phyloP scores from a whole-genome alignment of 1,140 invertebrate species.

The Eufriesea mexicana region DNA sequence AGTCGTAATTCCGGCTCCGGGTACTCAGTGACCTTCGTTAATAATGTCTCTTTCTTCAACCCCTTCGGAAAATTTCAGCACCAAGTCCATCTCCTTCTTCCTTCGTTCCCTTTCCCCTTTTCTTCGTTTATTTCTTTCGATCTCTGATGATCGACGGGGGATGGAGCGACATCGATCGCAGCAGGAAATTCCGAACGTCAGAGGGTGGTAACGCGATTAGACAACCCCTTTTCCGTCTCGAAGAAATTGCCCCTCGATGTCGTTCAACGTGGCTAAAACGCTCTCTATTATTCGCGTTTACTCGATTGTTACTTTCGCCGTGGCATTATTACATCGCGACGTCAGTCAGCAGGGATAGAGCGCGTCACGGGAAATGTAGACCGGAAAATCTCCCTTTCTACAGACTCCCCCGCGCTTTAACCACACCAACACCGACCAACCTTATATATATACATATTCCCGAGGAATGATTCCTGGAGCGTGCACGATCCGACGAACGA shows the following conservation, averaged over 20 bases:
- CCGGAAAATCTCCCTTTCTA: constrained; percentile 48
- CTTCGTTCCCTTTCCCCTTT: not conserved
- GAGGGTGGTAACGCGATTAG: too few relatives aligned
- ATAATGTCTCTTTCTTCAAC: not conserved
- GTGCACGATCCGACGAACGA: constrained; percentile 44
- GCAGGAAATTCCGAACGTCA: not conserved
- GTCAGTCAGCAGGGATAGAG: not conserved
- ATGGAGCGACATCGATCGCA: not conserved
- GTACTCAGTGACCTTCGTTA: not conserved
- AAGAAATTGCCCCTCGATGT: not conserved
- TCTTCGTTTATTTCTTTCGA: too few relatives aligned
- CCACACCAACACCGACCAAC: not conserved
- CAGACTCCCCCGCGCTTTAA: constrained; percentile 33
- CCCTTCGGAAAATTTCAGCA: not conserved
- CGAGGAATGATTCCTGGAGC: constrained; percentile 55
- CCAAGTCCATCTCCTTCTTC: not conserved
- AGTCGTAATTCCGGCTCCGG: not conserved
- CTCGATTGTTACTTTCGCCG: constrained; percentile 31
- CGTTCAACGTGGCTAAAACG: constrained; percentile 10
- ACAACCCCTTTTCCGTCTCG: not conserved
- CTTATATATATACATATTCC: constrained; percentile 3
- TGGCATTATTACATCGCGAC: constrained; percentile 20
- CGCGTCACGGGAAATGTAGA: constrained; percentile 31
- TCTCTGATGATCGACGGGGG: too few relatives aligned
- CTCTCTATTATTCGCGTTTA: constrained; percentile 7